phyloP scores from a whole-genome alignment of 2,797 vertebrate species.

The Ctenopoma kingsleyae region DNA sequence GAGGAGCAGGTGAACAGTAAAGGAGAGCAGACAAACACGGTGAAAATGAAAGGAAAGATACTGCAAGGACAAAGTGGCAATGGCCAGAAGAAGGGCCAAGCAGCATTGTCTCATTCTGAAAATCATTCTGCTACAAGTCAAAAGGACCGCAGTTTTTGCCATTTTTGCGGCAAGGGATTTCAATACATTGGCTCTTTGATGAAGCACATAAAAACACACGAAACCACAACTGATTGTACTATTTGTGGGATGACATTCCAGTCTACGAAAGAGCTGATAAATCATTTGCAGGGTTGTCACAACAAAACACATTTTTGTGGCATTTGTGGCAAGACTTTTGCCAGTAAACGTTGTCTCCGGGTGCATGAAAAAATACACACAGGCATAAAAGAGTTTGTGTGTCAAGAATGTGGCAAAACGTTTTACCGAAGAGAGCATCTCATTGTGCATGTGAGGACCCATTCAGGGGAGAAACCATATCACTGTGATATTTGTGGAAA shows the following conservation, averaged over 20 bases:
- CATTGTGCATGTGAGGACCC: constrained; percentile 44
- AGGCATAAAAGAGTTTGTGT: constrained; percentile 10
- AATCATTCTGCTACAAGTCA: constrained; percentile 16
- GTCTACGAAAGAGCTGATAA: constrained; percentile 14
- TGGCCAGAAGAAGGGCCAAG: accelerated
- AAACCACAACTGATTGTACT: constrained; percentile 22
- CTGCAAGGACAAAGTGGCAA: neutral
- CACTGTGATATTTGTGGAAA: constrained; percentile 57
- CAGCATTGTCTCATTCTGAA: neutral
- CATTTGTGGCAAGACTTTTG: constrained; percentile 37
- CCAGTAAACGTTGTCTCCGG: constrained; percentile 7
- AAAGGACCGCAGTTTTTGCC: constrained; percentile 51
- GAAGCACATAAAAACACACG: constrained; percentile 63
- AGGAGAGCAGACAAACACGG: neutral
- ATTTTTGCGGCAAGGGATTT: constrained; percentile 59
- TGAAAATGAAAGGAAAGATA: neutral
- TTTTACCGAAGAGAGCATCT: constrained; percentile 44
- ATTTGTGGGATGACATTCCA: constrained; percentile 21
- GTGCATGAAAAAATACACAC: constrained; percentile 39
- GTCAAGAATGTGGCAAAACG: constrained; percentile 50
- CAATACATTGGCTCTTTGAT: constrained; percentile 49
- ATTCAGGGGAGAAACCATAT: constrained; percentile 60
- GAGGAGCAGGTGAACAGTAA: constrained; percentile 15
- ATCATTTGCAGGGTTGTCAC: constrained; percentile 39
- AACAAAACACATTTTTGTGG: constrained; percentile 20